Base-by-base conservation (phyloP, 2,113 vertebrate species). In the Uria aalge region DNA sequence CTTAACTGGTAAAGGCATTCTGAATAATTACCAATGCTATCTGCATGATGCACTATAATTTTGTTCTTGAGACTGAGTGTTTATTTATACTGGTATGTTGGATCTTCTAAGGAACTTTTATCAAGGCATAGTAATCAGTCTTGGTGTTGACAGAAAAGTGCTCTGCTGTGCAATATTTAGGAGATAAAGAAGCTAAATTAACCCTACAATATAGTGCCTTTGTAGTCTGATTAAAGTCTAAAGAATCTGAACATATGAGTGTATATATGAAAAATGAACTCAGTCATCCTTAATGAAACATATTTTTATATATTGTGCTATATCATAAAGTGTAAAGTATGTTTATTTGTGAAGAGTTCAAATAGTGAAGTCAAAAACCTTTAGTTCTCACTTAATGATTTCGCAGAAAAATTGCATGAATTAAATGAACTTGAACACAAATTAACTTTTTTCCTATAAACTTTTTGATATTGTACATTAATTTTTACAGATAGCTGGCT, bases 1-100 rank as follows among this genome's bases (percentile, higher is more conserved):
- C n/a, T 95, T 32, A 85, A 62, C 83, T 92, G 8, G 79, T 88
- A 85, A 83, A 85, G 45, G 29, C 52, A 93, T 96, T 95, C 72
- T 64, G 76, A 80, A 92, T 97, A 97, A 97, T 94, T 95, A 64
- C 47, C 62, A 71, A 12, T 80, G 89, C 63, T 76, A 89, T 95
- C 69, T 95, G 69, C 80, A 71, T 50, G 76, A 85, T 95, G 57
- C 50, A 76, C 57, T 89, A 23, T 95, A 93, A 97, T 97, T 97
- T 97, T 82, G 67, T 95, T 60, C 81, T 36, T 56, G 26, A 77
- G 60, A 68, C 47, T 57, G 66, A 76, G 36, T 92, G 55, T 80
- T 92, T 95, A 92, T 95, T 95, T 96, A 79, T 89, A 64, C 53
- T 55, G 16, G 9, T 53, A 68, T 48, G 27, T 87, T 50, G 90